Evolutionary conservation across 2,113 vertebrate species (phyloP).

Genomic region (Tichodroma muraria): DNA sequence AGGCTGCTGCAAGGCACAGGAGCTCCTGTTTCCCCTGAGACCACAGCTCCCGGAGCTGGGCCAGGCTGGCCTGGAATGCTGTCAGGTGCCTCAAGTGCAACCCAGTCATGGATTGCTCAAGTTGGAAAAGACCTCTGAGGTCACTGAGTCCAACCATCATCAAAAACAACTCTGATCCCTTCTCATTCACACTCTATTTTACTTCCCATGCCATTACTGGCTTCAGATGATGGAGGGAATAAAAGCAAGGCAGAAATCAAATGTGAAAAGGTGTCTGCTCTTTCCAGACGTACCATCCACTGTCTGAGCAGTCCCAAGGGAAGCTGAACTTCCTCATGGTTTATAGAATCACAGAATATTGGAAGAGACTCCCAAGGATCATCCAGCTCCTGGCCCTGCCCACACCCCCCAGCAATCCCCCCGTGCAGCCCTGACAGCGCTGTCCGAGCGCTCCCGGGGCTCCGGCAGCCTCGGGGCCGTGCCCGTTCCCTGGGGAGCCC

Average conservation of each 20-base stretch:
- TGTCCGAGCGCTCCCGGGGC: background rate
- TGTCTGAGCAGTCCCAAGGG: background rate
- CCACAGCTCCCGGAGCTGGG: background rate
- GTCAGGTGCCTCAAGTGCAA: background rate
- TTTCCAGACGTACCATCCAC: background rate
- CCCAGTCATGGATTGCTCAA: background rate
- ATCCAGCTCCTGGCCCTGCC: background rate
- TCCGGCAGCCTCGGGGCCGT: background rate
- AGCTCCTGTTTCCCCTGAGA: background rate
- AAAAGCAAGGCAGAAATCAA: background rate
- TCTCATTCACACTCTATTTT: background rate
- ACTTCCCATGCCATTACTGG: background rate
- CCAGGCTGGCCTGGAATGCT: background rate
- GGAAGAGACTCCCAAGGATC: background rate
- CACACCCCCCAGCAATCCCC: background rate
- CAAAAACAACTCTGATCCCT: background rate
- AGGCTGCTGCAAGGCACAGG: background rate
- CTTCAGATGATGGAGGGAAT: background rate
- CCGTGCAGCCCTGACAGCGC: rapidly evolving
- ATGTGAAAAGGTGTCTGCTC: background rate
- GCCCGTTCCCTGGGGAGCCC: background rate
- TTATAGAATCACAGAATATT: background rate
- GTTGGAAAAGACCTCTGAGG: background rate
- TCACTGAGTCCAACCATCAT: background rate
- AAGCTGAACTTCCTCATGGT: background rate